Base-by-base conservation (phyloP, 2,113 vertebrate genomes). In the Pseudopipra pipra region DNA sequence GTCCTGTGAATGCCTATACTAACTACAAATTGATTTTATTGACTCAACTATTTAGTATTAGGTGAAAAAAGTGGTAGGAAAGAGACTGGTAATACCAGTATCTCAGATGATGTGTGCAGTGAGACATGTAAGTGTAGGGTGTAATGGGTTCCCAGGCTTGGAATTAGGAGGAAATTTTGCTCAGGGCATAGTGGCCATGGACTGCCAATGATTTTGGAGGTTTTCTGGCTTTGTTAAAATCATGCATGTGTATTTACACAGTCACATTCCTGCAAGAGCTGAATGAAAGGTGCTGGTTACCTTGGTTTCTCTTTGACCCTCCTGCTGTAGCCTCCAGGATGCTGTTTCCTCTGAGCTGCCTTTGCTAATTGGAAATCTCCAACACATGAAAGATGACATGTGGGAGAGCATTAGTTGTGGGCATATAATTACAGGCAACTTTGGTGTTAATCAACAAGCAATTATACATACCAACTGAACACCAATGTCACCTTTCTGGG, bases 291-390 rank as follows among this genome's bases (percentile, higher is more conserved):
- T 54, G 22, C 23, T 51, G 62, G 49, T 90, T 70, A 81, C 55
- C 65, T 51, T 7, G 14, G 11, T 41, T 89, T 66, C 58, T 65
- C 46, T 44, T 75, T 79, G 78, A 59, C 77, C 51, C 77, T 58
- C 25, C 23, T 74, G 51, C 58, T 51, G 63, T 43, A 46, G 21
- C 25, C 20, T 58, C 15, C 4, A 5, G 33, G 18, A 35, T 0
- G 4, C 39, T 39, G 67, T 35, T 39, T 14, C 46, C 37, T 56
- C 49, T 41, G 44, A 72, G 41, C 24, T 0, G 0, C 39, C 27
- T 79, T 85, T 62, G n/a, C 56, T 67, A 37, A 39, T 28, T 30
- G 41, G 61, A 78, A 65, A 28, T 24, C 6, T 76, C n/a, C 62
- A 73, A 24, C 18, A 46, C 1, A 3, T 27, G 13, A 16, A 55